Percentiles rank a stretch among this genome's conserved stretches.
These are phyloP conservation scores for Eupelmus urozonus DNA, from an alignment of 2,888 invertebrate genomes.

Conservation along the genomic window DNA sequence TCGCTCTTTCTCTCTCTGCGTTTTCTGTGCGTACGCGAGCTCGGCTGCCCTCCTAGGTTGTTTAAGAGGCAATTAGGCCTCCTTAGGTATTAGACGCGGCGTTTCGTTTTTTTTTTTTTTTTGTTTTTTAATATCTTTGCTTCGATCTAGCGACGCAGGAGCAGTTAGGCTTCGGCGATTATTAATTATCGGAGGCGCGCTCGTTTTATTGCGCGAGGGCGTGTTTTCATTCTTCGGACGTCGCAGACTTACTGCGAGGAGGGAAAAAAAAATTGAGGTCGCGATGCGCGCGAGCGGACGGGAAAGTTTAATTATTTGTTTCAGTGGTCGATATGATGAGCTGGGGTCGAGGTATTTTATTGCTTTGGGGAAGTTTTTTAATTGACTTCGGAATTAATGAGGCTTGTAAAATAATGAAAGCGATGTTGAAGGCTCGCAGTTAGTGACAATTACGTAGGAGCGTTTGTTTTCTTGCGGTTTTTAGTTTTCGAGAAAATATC, in stretches of 20 bases:
- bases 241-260: no score
- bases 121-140: no score
- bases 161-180: conserved; percentile 23
- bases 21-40: neutral
- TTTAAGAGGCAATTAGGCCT: conserved; percentile 26
- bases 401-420: no score
- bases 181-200: conserved; percentile 12
- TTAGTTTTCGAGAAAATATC: no score
- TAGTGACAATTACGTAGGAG: no score
- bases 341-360: neutral
- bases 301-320: neutral
- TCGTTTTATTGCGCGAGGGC: conserved; percentile 12
- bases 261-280: neutral
- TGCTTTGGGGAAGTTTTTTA: no score
- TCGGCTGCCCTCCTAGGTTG: neutral
- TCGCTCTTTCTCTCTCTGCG: neutral
- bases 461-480: no score
- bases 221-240: conserved; percentile 16
- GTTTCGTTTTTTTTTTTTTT: no score
- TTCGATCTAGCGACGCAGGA: neutral
- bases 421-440: no score
- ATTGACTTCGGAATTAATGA: no score
- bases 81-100: conserved; percentile 2
- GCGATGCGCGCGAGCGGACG: neutral
- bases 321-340: neutral